Evolutionary conservation across 1,140 invertebrate species (phyloP), one percentile per base, ranked within the genome.

Genomic region (Sitobion miscanthi): DNA sequence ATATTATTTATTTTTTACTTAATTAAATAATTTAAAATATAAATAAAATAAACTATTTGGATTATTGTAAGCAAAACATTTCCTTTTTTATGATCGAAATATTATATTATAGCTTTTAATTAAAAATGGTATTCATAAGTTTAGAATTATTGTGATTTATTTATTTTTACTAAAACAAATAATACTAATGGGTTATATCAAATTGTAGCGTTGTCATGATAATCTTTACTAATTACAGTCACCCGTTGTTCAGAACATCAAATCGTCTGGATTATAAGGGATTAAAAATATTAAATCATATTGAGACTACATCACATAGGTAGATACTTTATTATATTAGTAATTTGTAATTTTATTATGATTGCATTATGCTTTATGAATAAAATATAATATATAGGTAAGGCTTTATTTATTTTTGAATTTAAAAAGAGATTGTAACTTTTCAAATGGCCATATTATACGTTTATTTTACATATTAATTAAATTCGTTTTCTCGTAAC

Each of bases 221-320:
- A n/a, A 77, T 77, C n/a, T 35, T 77, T n/a, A 77, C 62, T n/a
- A 77, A 77, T 35, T 77, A 77, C 62, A 69, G 62, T 69, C 62
- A 69, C 62, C 62, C 30, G 30, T 69, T 69, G 30, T 69, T 69
- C 3, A n/a, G 62, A 69, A 11, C 9, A 17, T 69, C 62, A 69
- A 69, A 69, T n/a, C 62, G 14, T 35, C 30, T 17, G 62, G n/a
- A 77, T 77, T n/a, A 77, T 77, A n/a, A 9, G 5, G 62, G 30
- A 35, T 69, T n/a, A 17, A 77, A 77, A 77, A 77, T 4, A 77
- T 77, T n/a, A 35, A 35, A n/a, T 77, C 14, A 77, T 77, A 77
- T 77, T n/a, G 30, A 4, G 14, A 69, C 62, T n/a, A 69, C 54
- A 57, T 23, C 21, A 69, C n/a, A 30, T 57, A 77, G 30, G 11